Conservation (phyloP, 2,113 vertebrate species). For the Fulmarus glacialis region DNA sequence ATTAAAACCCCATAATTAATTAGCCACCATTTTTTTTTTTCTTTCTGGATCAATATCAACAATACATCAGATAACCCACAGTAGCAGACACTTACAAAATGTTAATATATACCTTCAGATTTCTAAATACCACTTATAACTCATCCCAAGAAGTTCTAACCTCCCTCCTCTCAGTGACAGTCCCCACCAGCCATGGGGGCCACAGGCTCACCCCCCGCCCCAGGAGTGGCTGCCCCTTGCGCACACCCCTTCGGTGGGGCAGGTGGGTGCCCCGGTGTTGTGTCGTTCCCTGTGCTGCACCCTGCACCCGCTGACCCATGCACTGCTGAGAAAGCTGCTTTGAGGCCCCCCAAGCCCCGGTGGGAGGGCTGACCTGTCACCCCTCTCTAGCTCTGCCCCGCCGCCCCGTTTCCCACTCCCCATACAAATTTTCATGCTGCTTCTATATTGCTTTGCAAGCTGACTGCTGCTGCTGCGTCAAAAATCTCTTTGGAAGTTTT, state of each 20-base stretch:
- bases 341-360: fast-evolving
- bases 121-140: neutral
- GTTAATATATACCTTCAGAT: neutral
- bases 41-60: neutral
- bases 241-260: fast-evolving
- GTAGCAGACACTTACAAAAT: neutral
- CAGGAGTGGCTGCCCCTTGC: neutral
- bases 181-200: neutral
- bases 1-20: neutral
- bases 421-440: neutral
- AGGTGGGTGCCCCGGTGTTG: too few relatives aligned
- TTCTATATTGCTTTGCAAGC: neutral
- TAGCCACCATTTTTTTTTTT: neutral
- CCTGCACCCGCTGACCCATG: too few relatives aligned
- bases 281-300: fast-evolving
- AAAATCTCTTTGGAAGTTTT: neutral
- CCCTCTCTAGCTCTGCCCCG: neutral
- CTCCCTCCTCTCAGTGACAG: neutral
- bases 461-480: neutral
- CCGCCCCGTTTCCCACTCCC: neutral
- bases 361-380: neutral
- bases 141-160: neutral
- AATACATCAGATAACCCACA: neutral
- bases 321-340: too few relatives aligned
- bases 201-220: neutral